Evolutionary conservation across 1,140 invertebrate species (phyloP).

Genomic region (Musca vetustissima): DNA sequence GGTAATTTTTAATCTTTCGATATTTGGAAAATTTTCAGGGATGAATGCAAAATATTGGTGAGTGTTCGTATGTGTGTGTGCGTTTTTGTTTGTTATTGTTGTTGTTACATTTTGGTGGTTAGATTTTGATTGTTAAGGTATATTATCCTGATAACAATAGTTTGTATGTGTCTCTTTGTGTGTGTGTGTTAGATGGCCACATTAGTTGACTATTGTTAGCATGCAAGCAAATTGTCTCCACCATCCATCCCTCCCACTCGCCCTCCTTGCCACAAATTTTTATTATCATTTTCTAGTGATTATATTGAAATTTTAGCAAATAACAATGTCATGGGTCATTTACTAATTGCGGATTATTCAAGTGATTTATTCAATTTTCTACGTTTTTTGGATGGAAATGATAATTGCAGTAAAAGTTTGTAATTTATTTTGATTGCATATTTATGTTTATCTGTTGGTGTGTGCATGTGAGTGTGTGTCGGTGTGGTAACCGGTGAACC

Average conservation of each 20-base stretch:
- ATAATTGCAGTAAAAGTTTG: no score
- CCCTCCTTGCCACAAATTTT: no score
- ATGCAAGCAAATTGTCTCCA: no score
- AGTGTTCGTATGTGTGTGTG: no score
- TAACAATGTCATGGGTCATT: constrained; percentile 4
- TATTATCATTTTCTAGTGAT: background rate
- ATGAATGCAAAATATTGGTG: background rate
- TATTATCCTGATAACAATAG: background rate
- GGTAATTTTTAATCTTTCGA: constrained; percentile 9
- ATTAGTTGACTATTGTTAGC: constrained; percentile 5
- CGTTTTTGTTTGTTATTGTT: background rate
- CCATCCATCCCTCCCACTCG: background rate
- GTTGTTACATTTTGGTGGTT: constrained; percentile 1
- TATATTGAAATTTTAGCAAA: constrained; percentile 3
- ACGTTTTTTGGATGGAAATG: no score
- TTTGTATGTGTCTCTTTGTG: no score
- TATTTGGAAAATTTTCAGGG: background rate
- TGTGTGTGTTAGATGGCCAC: background rate
- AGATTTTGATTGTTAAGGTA: background rate
- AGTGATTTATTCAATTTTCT: constrained; percentile 15
- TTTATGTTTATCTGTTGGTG: no score
- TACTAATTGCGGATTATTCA: constrained; percentile 19
- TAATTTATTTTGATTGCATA: no score
- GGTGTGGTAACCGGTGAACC: no score
- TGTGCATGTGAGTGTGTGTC: no score